These are phyloP conservation scores for Orthosia gracilis DNA, from an alignment of 2,888 invertebrate species.

Conservation along the genomic window DNA sequence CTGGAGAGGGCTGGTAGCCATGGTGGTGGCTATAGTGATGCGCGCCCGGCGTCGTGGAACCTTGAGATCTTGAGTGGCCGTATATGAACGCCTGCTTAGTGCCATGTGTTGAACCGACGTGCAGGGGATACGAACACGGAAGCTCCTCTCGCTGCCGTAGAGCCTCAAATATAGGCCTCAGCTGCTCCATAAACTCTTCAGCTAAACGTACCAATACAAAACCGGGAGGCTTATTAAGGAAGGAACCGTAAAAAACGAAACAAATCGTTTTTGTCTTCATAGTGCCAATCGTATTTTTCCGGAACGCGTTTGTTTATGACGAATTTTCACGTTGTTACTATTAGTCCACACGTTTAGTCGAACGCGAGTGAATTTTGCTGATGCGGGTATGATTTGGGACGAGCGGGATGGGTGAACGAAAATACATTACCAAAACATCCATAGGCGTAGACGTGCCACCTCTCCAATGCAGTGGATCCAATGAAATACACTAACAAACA, in stretches of 20 bases:
- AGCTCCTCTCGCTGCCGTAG: conserved; percentile 97
- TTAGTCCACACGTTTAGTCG: conserved; percentile 87
- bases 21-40: conserved; percentile 92
- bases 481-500: conserved; percentile 87
- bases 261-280: conserved; percentile 82
- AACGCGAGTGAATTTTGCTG: conserved; percentile 79
- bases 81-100: conserved; percentile 92
- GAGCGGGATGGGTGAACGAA: conserved; percentile 85
- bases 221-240: conserved; percentile 87
- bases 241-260: conserved; percentile 77
- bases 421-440: conserved; percentile 90
- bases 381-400: conserved; percentile 84
- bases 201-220: conserved; percentile 93
- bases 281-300: conserved; percentile 88
- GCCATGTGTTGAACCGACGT: conserved; percentile 94
- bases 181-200: conserved; percentile 98
- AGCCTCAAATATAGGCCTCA: conserved; percentile 99
- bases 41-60: conserved; percentile 92
- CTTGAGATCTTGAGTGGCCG: conserved; percentile 92
- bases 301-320: conserved; percentile 79
- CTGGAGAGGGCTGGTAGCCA: conserved; percentile 94
- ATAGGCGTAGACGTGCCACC: conserved; percentile 89
- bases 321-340: conserved; percentile 81
- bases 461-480: conserved; percentile 90
- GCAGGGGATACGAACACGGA: conserved; percentile 97